Base-by-base conservation (phyloP, 1,140 invertebrate genomes). In the Lucilia cuprina region DNA sequence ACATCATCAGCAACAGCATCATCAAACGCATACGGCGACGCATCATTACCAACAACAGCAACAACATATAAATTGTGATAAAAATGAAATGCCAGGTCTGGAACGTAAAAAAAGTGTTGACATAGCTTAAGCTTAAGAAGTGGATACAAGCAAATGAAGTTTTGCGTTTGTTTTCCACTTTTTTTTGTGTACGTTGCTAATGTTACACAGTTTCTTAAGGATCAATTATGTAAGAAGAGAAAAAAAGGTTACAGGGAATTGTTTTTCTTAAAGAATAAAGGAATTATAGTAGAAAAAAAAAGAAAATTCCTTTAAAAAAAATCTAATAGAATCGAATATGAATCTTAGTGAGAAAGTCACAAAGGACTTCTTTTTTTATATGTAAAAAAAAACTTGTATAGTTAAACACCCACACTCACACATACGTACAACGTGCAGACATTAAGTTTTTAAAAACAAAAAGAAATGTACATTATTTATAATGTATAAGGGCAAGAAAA, bases 51-150 rank as follows among this genome's bases (percentile, higher is more conserved):
- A 75, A 75, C 21, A 75, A 30, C 25, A 30, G 0, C 13, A 75
- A 12, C 74, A 77, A 49, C 65, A 70, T 80, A 80, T 19, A 21
- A 49, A 49, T 49, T 19, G 65, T 70, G 65, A 70, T 70, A 70
- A 70, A 70, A 70, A 10, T 70, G 65, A 70, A 17, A 21, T 70
- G 17, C 2, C 17, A 25, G n/a, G n/a, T 8, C 41, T 80, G 19
- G 77, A 80, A 21, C 77, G 77, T 49, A 80, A 80, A 80, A 80
- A 49, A 49, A 80, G 77, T 49, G 77, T 80, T 49, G 77, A 80
- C 25, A 80, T 80, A 80, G 77, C 77, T 49, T 80, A 80, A 80
- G 77, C 17, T 70, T 60, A 77, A 80, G 17, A 77, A 1, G 25
- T 75, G 34, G 14, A 77, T n/a, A 8, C 25, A 14, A 17, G 55